Conservation (phyloP, 2,888 invertebrate genomes). For the Phalangium opilio region DNA sequence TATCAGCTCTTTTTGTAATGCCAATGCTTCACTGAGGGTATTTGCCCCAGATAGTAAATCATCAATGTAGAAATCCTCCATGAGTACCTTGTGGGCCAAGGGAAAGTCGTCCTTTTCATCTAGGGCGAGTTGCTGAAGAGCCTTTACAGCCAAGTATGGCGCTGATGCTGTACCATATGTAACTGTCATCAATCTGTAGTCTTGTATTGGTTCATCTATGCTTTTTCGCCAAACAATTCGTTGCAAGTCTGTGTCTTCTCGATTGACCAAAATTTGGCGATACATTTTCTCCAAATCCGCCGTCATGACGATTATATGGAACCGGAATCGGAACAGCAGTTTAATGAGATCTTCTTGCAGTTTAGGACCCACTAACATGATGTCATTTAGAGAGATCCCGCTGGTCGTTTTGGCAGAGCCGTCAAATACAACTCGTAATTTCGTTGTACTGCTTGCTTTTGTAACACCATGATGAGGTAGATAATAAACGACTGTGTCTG, state of each 20-base stretch:
- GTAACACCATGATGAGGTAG: conserved; percentile 18
- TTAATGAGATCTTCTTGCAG: conserved; percentile 25
- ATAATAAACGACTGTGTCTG: conserved; percentile 7
- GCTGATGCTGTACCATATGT: conserved; percentile 26
- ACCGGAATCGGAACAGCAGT: conserved; percentile 25
- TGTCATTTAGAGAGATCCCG: conserved; percentile 26
- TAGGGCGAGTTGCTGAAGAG: conserved; percentile 17
- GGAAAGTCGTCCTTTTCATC: conserved; percentile 18
- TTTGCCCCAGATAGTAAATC: conserved; percentile 22
- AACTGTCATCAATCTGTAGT: conserved; percentile 21
- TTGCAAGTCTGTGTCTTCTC: conserved; percentile 20
- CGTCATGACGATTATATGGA: conserved; percentile 10
- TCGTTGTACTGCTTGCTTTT: conserved; percentile 13
- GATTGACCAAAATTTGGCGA: too few relatives aligned
- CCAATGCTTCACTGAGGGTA: conserved; percentile 15
- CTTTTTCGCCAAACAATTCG: conserved; percentile 27
- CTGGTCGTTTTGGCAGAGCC: conserved; percentile 6
- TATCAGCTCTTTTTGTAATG: conserved; percentile 4
- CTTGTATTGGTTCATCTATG: conserved; percentile 15
- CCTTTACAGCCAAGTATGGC: conserved; percentile 23
- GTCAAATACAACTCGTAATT: conserved; percentile 17
- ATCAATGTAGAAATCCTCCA: conserved; percentile 25
- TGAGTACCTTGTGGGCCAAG: conserved; percentile 13
- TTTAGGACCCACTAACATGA: conserved; percentile 24
- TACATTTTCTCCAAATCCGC: too few relatives aligned